These are phyloP conservation scores for Sphaerophoria rueppellii DNA, from an alignment of 2,888 invertebrate genomes.

Conservation along the genomic window DNA sequence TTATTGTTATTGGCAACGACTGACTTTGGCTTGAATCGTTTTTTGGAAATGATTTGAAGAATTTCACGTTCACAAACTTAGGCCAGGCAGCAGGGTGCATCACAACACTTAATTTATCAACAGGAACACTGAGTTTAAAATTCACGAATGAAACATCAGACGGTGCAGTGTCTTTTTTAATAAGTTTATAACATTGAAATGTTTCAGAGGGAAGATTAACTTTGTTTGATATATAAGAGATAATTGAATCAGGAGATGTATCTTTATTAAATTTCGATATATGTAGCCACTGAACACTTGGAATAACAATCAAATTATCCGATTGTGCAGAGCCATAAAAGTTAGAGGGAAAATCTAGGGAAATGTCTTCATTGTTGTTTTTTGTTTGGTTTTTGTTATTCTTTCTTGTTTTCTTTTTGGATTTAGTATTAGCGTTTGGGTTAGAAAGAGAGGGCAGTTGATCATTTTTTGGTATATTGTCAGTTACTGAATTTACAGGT, in stretches of 20 bases:
- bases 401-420: no score
- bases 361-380: no score
- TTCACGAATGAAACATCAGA: neutral
- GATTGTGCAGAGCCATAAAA: neutral
- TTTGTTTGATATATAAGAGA: neutral
- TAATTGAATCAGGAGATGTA: neutral
- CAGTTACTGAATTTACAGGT: no score
- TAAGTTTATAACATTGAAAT: neutral
- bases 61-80: neutral
- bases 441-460: no score
- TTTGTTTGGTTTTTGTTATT: no score
- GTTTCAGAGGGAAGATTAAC: neutral
- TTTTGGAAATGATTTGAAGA: neutral
- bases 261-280: neutral
- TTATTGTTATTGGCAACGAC: neutral
- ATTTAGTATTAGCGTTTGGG: no score
- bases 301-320: neutral
- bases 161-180: neutral
- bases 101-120: neutral
- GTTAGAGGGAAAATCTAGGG: no score
- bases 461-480: no score
- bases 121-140: neutral
- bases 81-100: constrained; percentile 10
- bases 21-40: neutral
- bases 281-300: neutral